Evolutionary conservation across 2,888 invertebrate genomes (phyloP), one percentile per base, ranked within the genome.

Genomic region (Chromoteleia sp.): DNA sequence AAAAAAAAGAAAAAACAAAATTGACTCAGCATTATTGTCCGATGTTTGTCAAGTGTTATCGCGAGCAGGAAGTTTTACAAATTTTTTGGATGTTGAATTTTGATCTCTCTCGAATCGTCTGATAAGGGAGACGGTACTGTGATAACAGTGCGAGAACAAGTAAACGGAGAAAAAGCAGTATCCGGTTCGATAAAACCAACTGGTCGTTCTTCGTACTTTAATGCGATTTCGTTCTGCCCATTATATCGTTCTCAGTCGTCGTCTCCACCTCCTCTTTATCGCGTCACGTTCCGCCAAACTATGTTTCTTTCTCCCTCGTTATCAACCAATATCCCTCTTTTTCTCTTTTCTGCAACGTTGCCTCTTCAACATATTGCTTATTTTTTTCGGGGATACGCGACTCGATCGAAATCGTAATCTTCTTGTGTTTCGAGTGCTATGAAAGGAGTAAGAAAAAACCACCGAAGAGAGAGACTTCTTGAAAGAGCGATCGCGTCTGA

Each of bases 181-280:
- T 86, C 85, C 86, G 87, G 85, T 84, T 85, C 83, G 86, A 88
- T 87, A 88, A 88, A 88, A 84, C 84, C 83, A 81, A 85, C 84
- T 83, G 85, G 83, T 84, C 86, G 85, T 83, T 87, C 86, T 83
- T 84, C 84, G 84, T 85, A 85, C 84, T 85, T 86, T 88, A 88
- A 88, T 88, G 86, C 88, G 87, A 88, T 88, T 88, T 87, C 87
- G 85, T 88, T 88, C 87, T 86, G 87, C 84, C 86, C 87, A 87
- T 88, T 88, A 88, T 86, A 83, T 85, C 86, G 84, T 84, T 82
- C 73, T 84, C 82, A 84, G 68, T 78, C 80, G 74, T 78, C 82
- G 82, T 76, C 63, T 78, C 70, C 78, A 79, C 76, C 79, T 81
- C 75, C 79, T 80, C 73, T 84, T 83, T 84, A 84, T 83, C 83